Base-by-base conservation (phyloP, 2,888 invertebrate species). In the Mythimna impura region DNA sequence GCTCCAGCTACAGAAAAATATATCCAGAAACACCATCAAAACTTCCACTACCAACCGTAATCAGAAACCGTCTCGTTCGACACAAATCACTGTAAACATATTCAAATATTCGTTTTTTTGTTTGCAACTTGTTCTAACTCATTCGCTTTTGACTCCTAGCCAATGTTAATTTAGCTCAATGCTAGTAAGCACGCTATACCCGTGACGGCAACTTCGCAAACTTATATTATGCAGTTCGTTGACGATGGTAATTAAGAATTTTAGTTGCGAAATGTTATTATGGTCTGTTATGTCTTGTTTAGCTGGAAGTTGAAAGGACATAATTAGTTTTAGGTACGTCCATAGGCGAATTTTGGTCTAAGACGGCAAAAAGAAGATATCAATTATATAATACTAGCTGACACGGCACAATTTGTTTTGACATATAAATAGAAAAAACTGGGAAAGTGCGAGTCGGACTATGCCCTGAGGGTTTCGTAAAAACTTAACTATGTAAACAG, bases 91-190 rank as follows among this genome's bases (percentile, higher is more conserved):
- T 72, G 66, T 66, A 67, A 84, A 67, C 78, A 81, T 84, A 84
- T 81, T 76, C 36, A 64, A 72, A 83, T 66, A 57, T 66, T 71
- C 63, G 36, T 72, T 76, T 82, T 78, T 78, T 81, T 74, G 67
- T 67, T 74, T 54, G 17, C 64, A 85, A 84, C 76, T 87, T 82
- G 78, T 80, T 82, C 76, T 75, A 86, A 87, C 83, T 86, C 83
- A 85, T 82, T 81, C 79, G 80, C 73, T 78, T 89, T 89, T 90
- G 89, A 90, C 76, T 82, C 85, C 22, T 69, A 85, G 89, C 89
- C 90, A 90, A 89, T 89, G 86, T 86, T 90, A 85, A 86, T 82
- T 83, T 84, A 73, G 73, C 76, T 76, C 80, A 78, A 82, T 84
- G 86, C 79, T 76, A 68, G 81, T 73, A 67, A 82, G 82, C 88